These are phyloP conservation scores for Delia radicum DNA, from an alignment of 1,140 invertebrate species.

Conservation along the genomic window DNA sequence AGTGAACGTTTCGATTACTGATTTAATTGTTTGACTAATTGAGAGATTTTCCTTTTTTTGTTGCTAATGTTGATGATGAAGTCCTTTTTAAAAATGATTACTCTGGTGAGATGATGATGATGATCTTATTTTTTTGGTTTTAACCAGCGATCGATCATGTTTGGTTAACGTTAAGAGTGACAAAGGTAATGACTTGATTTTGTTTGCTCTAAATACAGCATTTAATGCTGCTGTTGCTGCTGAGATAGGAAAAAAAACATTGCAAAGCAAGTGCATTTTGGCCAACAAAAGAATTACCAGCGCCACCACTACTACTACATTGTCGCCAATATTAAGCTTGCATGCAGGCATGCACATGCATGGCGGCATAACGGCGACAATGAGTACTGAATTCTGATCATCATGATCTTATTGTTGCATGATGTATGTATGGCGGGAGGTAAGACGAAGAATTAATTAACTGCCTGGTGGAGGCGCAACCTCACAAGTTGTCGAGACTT, in stretches of 20 bases:
- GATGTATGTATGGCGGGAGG: neutral
- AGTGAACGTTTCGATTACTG: constrained; percentile 30
- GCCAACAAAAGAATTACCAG: too few species aligned
- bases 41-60: constrained; percentile 51
- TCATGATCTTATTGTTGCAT: neutral
- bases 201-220: neutral
- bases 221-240: neutral
- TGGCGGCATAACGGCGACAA: constrained; percentile 43
- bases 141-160: constrained; percentile 12
- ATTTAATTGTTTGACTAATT: constrained; percentile 57
- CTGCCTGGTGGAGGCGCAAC: constrained; percentile 22
- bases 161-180: constrained; percentile 2
- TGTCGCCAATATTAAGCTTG: constrained; percentile 7
- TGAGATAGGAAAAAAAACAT: too few species aligned
- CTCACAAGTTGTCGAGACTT: constrained; percentile 26
- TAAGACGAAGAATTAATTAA: constrained; percentile 50
- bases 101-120: neutral
- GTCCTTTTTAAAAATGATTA: neutral
- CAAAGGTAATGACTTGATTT: constrained; percentile 31
- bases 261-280: neutral
- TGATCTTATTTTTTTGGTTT: constrained; percentile 20
- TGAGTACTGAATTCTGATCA: constrained; percentile 31
- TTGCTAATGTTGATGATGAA: too few species aligned
- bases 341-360: constrained; percentile 2
- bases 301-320: neutral